Evolutionary conservation across 2,113 vertebrate genomes (phyloP), one percentile per base, ranked within the genome.

Genomic region (cat (Felis catus)): DNA sequence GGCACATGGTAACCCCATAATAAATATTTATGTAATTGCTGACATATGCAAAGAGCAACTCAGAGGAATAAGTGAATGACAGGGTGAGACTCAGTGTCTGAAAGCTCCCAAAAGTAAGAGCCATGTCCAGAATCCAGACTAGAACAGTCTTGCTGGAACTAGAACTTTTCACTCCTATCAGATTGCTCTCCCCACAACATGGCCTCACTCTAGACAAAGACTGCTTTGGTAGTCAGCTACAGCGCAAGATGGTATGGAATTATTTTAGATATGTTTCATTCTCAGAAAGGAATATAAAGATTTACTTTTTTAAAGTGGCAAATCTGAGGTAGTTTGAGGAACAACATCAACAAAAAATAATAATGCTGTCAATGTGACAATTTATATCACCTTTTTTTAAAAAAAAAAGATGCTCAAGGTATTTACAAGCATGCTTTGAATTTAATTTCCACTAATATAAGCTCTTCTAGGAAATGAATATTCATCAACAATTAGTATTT

Each of bases 401-500:
- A 5, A 87, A 14, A 36, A 31, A 36, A 5, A 87, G 18, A 36
- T n/a, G 95, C 31, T 95, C 79, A 45, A 89, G 76, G 19, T 88
- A 82, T 45, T 95, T 68, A 80, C 1, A 89, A 85, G 23, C 36
- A 85, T 81, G 55, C 36, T 92, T 97, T 88, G 84, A 96, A 96
- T 95, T 96, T 94, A 96, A 90, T 80, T 93, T 95, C 16, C 48
- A 91, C 10, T 76, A 83, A 94, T 70, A 27, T 81, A 95, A 94
- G 45, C 51, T 95, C 51, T 88, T 86, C 33, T 41, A 93, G 51
- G n/a, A 86, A 36, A 95, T 94, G 85, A 97, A 95, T 97, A 93
- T 97, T 95, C 89, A 96, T 97, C n/a, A 71, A 33, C 18, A 81
- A 94, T 95, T 79, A 95, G 29, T 71, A 96, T 89, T 96, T 96